Base-by-base conservation (phyloP, 2,113 vertebrate species). In the Microtus montanus region DNA sequence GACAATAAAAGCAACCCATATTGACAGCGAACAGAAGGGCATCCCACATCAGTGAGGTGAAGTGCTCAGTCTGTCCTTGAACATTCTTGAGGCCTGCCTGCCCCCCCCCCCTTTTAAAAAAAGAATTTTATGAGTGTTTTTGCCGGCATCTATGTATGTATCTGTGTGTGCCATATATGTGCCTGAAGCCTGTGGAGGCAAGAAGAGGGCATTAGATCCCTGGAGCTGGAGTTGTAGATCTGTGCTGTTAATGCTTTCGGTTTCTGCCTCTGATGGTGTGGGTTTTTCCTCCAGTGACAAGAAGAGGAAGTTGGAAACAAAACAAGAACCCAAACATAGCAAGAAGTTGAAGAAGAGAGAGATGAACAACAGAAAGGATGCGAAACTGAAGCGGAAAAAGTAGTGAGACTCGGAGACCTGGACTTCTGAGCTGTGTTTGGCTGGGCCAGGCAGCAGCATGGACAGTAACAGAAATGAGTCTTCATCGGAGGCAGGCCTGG, bases 291-390 rank as follows among this genome's bases (percentile, higher is more conserved):
- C 94, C 96, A 99, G 99, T 98, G 99, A 99, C 96, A 99, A 99
- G 98, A 99, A 99, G 97, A 99, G 99, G 97, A 99, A 99, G 96
- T 61, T 98, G 98, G 89, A 98, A 96, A 38, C 94, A 74, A 92
- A 98, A n/a, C 95, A 75, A 80, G 98, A 98, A 33, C 97, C 95
- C 61, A 98, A 97, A 87, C 98, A 98, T 68, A 98, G 97, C n/a
- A 99, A 99, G 97, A 99, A 99, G 96, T 97, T 99, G 87, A 99
- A 99, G 98, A 99, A 97, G 89, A 99, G 99, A 96, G 98, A 98
- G 26, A 94, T 78, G 73, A 99, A 97, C 86, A 99, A 97, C 89
- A 98, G 83, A 90, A 99, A 98, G 93, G 98, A 98, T 47, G 96
- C 70, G 77, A 99, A 97, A 75, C 98, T 96, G 89, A 98, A 98